Base-by-base conservation (phyloP, 2,888 invertebrate genomes). In the Hedya salicella region DNA sequence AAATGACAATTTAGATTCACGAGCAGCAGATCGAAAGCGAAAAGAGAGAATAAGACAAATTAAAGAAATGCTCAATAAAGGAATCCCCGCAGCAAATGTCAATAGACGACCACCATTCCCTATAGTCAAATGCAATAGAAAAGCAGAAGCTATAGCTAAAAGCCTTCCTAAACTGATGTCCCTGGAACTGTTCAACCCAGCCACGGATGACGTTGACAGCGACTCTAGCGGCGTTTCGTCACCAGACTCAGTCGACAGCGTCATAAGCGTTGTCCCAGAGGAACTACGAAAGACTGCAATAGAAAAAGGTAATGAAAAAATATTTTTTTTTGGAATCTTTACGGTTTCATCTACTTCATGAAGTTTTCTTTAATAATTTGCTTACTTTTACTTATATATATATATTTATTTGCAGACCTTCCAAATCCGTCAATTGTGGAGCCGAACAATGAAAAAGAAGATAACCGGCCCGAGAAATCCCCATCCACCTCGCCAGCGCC, bases 211-310 rank as follows among this genome's bases (percentile, higher is more conserved):
- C 77, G 94, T 97, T 84, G 97, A 97, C 81, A 97, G 97, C 77
- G 97, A 97, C 81, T 97, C 97, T 0, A 97, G 96, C 77, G 96
- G 96, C 3, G 96, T 97, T 11, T 97, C 97, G 0, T 97, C 97
- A 0, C 97, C 97, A 1, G 97, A 97, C 80, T 97, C 97, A 1
- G 95, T 96, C 1, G 97, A 97, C 74, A 97, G 97, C 78, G 97
- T 97, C 0, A 96, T 97, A 72, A 96, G 96, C 77, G 96, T 96
- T 0, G 93, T 95, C 14, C 94, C 94, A 9, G 95, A 95, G 44
- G 95, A 95, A 73, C 85, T 93, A 21, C 88, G 87, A 21, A 91
- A 89, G 79, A 85, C 78, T 62, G 89, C 89, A 16, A 70, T 78
- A 42, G 92, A 92, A 76, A 92, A 92, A 89, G 93, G 92, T 92